Percentiles rank a stretch among this genome's conserved stretches.
phyloP scores from a whole-genome alignment of 2,797 vertebrate species.

The Chromis chromis region DNA sequence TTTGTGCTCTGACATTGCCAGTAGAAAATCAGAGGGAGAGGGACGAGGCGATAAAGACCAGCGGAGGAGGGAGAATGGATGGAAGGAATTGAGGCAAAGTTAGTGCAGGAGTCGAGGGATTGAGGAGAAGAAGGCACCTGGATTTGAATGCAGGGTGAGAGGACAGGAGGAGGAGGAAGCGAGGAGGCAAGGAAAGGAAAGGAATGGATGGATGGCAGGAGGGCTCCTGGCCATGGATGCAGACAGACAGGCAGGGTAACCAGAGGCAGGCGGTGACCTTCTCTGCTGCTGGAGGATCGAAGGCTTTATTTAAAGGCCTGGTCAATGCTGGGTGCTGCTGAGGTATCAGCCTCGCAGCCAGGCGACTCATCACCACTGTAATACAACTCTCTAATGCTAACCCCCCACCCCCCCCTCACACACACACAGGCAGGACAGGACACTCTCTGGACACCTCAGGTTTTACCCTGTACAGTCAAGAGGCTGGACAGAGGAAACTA shows the following conservation, averaged over 20 bases:
- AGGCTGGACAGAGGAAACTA: slow-evolving; percentile 76
- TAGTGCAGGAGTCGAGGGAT: slow-evolving; percentile 12
- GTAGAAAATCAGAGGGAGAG: slow-evolving; percentile 7
- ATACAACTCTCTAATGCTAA: slow-evolving; percentile 80
- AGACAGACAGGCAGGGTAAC: slow-evolving; percentile 83
- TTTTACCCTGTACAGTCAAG: slow-evolving; percentile 66
- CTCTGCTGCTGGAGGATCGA: slow-evolving; percentile 80
- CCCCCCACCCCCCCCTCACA: slow-evolving; percentile 50
- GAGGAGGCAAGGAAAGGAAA: slow-evolving; percentile 17
- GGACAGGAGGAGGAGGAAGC: slow-evolving; percentile 24
- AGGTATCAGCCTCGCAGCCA: slow-evolving; percentile 82
- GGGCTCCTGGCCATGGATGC: slow-evolving; percentile 69
- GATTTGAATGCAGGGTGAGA: slow-evolving; percentile 40
- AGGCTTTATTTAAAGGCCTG: slow-evolving; percentile 85
- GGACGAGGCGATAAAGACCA: not conserved
- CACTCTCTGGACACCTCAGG: slow-evolving; percentile 78
- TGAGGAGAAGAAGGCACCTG: slow-evolving; percentile 32
- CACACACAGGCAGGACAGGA: slow-evolving; percentile 58
- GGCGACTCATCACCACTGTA: slow-evolving; percentile 82
- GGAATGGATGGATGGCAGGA: slow-evolving; percentile 41
- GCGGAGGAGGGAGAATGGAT: not conserved
- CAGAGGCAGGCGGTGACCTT: slow-evolving; percentile 83
- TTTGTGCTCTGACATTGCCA: slow-evolving; percentile 2
- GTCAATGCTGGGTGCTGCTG: slow-evolving; percentile 84
- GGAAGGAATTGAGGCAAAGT: not conserved